These are phyloP conservation scores for Caenorhabditis sp. DNA, from an alignment of 2,888 invertebrate genomes.

Conservation along the genomic window DNA sequence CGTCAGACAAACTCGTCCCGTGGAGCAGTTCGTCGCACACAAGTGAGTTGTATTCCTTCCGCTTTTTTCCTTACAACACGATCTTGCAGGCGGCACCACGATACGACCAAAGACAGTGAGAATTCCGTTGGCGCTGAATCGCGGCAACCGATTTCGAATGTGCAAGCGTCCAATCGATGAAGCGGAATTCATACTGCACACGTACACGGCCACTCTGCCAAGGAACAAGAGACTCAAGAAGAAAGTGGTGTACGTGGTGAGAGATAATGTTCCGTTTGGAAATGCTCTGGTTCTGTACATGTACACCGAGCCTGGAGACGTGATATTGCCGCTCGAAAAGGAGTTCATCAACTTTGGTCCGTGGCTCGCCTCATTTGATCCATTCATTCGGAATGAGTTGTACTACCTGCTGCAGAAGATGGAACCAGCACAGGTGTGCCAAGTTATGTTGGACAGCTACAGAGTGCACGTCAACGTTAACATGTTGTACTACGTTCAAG, in stretches of 20 bases:
- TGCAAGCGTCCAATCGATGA: not conserved
- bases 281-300: constrained; percentile 61
- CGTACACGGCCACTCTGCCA: constrained; percentile 63
- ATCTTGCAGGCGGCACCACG: constrained; percentile 7
- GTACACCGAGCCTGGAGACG: constrained; percentile 60
- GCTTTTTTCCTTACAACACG: not conserved
- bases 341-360: constrained; percentile 10
- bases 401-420: no score
- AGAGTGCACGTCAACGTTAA: no score
- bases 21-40: constrained; percentile 58
- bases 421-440: no score
- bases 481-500: no score
- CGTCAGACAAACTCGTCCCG: constrained; percentile 63
- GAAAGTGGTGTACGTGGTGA: constrained; percentile 59
- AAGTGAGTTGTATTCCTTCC: not conserved
- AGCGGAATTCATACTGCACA: constrained; percentile 53
- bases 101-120: constrained; percentile 57
- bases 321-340: not conserved
- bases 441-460: no score
- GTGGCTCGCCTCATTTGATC: no score
- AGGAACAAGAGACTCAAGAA: constrained; percentile 62
- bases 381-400: no score
- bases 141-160: constrained; percentile 43
- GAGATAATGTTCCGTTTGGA: constrained; percentile 54
- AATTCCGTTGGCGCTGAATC: constrained; percentile 43